Conservation (phyloP, 2,797 vertebrate species). For the Fringilla coelebs region DNA sequence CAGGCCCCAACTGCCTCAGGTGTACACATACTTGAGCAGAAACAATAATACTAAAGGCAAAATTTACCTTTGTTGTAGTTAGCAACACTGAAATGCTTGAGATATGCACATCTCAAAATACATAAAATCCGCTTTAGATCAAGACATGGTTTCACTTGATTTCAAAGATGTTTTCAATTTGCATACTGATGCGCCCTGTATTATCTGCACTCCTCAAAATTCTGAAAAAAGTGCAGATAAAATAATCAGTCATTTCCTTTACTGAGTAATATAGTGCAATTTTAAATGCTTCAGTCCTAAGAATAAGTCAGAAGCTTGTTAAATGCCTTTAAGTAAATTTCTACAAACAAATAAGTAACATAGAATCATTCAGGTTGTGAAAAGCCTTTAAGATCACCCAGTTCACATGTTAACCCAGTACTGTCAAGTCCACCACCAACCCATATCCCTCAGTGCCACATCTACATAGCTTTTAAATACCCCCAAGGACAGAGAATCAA, state of each 20-base stretch:
- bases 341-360: background rate
- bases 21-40: fast-evolving
- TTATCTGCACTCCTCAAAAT: background rate
- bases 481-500: background rate
- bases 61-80: background rate
- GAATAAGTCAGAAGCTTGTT: background rate
- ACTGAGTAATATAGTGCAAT: background rate
- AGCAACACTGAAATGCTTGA: background rate
- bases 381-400: background rate
- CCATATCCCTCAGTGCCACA: background rate
- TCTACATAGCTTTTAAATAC: background rate
- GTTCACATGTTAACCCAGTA: background rate
- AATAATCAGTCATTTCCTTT: background rate
- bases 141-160: background rate
- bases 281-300: background rate
- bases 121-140: background rate
- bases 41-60: background rate
- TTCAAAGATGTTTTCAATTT: background rate
- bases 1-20: background rate
- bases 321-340: background rate
- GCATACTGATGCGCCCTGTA: background rate
- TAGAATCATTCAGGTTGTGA: background rate
- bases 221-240: background rate
- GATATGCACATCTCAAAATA: background rate
- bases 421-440: background rate